Conservation (phyloP, 2,797 vertebrate species). For the Urophycis tenuis region DNA sequence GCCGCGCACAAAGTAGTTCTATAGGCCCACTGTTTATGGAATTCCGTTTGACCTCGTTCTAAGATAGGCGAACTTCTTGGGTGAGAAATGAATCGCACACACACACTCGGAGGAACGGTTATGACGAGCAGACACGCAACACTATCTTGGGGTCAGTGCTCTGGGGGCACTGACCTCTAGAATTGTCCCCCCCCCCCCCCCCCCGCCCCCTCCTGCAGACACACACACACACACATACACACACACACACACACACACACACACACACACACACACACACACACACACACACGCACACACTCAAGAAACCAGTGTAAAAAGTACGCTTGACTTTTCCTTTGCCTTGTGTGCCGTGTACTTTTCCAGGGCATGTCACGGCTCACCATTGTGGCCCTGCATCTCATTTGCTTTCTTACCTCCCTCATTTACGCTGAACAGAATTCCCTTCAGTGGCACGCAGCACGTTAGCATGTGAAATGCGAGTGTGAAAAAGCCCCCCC, state of each 20-base stretch:
- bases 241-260: too few relatives aligned
- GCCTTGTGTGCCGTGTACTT: too few relatives aligned
- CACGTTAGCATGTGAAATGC: not conserved
- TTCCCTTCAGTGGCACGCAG: not conserved
- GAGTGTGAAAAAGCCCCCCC: not conserved
- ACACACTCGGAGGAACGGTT: not conserved
- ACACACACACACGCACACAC: not conserved
- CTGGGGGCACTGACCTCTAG: too few relatives aligned
- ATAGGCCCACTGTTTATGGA: not conserved
- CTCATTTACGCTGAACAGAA: not conserved
- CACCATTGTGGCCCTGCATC: not conserved
- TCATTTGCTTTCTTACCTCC: too few relatives aligned
- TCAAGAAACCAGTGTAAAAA: not conserved
- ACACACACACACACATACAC: too few relatives aligned
- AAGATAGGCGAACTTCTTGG: too few relatives aligned
- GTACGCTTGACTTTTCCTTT: not conserved
- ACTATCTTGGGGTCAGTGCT: too few relatives aligned
- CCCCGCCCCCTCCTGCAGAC: too few relatives aligned
- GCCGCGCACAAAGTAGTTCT: not conserved
- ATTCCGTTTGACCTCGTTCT: not conserved
- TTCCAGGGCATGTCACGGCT: too few relatives aligned
- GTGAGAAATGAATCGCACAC: too few relatives aligned
- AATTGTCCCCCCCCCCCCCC: too few relatives aligned
- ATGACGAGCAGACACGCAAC: not conserved
- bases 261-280: too few relatives aligned